These are phyloP conservation scores for Kradibia gibbosae DNA, from an alignment of 1,140 invertebrate species.

Conservation along the genomic window DNA sequence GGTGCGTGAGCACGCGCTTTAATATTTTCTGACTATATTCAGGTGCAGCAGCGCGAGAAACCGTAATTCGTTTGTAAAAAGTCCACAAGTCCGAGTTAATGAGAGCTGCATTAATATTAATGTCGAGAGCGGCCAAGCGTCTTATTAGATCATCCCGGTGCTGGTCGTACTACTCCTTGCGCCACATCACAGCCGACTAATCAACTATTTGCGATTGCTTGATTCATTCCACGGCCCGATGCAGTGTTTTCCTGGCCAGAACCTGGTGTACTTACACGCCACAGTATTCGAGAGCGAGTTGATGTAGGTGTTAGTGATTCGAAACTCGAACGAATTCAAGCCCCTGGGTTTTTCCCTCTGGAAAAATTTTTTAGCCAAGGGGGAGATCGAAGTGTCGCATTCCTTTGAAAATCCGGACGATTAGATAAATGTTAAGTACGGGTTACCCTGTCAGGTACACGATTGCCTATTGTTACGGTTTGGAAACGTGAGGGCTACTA, in stretches of 20 bases:
- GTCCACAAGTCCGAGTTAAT: conserved; percentile 32
- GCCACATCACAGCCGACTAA: background rate
- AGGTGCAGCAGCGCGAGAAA: background rate
- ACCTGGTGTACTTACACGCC: background rate
- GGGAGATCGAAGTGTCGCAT: background rate
- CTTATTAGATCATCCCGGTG: conserved; percentile 10
- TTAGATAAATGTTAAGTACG: background rate
- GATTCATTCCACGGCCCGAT: background rate
- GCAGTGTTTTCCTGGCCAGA: conserved; percentile 6
- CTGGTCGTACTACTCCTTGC: conserved; percentile 1
- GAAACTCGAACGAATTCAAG: no score
- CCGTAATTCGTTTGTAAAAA: conserved; percentile 42
- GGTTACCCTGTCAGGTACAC: background rate
- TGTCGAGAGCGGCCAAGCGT: background rate
- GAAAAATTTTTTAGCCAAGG: no score
- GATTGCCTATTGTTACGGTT: background rate
- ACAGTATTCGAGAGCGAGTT: background rate
- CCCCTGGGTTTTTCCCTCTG: no score
- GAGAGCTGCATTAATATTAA: conserved; percentile 38
- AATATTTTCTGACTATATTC: conserved; percentile 39
- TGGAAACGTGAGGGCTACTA: background rate
- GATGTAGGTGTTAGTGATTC: no score
- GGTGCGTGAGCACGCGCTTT: conserved; percentile 14
- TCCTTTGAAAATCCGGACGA: background rate
- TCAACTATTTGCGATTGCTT: background rate